A percentile compares a stretch with the other conserved stretches of the same genome.
Conservation (phyloP, 2,797 vertebrate genomes). For the Intellagama lesueurii region DNA sequence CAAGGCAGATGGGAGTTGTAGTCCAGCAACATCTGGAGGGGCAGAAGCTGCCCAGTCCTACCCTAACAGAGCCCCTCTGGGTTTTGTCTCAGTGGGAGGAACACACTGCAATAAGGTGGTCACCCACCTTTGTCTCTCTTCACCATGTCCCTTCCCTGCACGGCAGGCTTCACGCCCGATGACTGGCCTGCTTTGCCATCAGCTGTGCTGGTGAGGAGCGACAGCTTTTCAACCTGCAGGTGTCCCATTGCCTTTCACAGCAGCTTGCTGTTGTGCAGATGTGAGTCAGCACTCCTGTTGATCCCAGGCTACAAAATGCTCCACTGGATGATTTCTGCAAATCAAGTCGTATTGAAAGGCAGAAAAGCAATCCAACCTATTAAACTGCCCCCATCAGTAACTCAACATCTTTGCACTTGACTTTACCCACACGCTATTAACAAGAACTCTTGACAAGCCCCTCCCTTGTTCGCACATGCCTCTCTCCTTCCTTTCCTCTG, state of each 20-base stretch:
- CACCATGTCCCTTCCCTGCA: not conserved
- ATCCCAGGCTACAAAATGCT: not conserved
- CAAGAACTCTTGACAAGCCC: not conserved
- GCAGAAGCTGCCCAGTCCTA: not conserved
- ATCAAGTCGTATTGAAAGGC: not conserved
- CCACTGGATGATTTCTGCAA: not conserved
- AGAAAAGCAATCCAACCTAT: not conserved
- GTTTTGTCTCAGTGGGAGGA: not conserved
- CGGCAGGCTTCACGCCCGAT: not conserved
- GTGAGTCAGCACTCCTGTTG: not conserved
- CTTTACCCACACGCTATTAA: not conserved
- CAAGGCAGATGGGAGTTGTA: not conserved
- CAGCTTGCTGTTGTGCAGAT: not conserved
- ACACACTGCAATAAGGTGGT: not conserved
- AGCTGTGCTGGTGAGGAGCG: not conserved
- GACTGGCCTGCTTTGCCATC: too few species aligned
- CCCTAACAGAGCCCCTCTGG: not conserved
- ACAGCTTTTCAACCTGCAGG: not conserved
- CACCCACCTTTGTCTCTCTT: not conserved
- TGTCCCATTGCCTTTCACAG: not conserved
- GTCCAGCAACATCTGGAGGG: not conserved
- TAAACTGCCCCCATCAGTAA: not conserved
- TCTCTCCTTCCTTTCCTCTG: not conserved
- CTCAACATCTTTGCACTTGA: not conserved
- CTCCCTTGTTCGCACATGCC: not conserved